A percentile compares a stretch with the other conserved stretches of the same genome.
Evolutionary conservation across 1,140 invertebrate species (phyloP).

Genomic region (Bilobella aurantiaca): DNA sequence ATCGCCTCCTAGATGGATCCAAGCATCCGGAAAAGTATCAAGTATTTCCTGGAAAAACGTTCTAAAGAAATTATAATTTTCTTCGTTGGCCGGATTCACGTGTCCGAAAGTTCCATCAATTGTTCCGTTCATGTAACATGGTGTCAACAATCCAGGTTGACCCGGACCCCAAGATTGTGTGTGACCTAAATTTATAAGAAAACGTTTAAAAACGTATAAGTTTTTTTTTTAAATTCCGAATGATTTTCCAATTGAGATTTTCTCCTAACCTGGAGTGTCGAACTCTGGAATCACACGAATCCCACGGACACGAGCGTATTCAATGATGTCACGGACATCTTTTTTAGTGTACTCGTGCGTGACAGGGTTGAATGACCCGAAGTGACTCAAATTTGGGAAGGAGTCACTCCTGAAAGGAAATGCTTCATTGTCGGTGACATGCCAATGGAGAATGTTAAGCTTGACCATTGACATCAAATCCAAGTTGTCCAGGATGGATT

Average conservation of each 20-base stretch:
- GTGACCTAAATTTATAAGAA: slow-evolving; percentile 51
- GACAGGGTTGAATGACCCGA: slow-evolving; percentile 57
- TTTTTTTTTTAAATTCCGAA: neutral
- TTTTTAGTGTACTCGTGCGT: slow-evolving; percentile 56
- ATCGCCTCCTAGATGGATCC: slow-evolving; percentile 79
- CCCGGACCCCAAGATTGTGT: slow-evolving; percentile 65
- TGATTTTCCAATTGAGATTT: neutral
- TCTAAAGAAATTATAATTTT: slow-evolving; percentile 56
- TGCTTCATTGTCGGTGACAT: slow-evolving; percentile 81
- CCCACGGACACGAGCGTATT: slow-evolving; percentile 67
- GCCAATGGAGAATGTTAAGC: slow-evolving; percentile 89
- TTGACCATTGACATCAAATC: slow-evolving; percentile 81
- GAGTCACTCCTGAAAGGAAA: slow-evolving; percentile 70
- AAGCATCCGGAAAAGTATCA: slow-evolving; percentile 60
- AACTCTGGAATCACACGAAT: slow-evolving; percentile 84
- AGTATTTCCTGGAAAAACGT: slow-evolving; percentile 59
- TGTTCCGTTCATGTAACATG: slow-evolving; percentile 50
- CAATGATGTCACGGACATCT: slow-evolving; percentile 56
- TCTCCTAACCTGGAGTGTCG: slow-evolving; percentile 66
- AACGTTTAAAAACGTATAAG: neutral
- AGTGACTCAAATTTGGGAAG: slow-evolving; percentile 53
- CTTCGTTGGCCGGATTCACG: slow-evolving; percentile 55
- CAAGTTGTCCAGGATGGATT: slow-evolving; percentile 53
- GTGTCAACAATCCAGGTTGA: slow-evolving; percentile 58
- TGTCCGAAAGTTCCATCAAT: slow-evolving; percentile 56